A percentile compares a stretch with the other conserved stretches of the same genome.
These are phyloP conservation scores for Rallus crepitans DNA, from an alignment of 2,797 vertebrate species.

Conservation along the genomic window DNA sequence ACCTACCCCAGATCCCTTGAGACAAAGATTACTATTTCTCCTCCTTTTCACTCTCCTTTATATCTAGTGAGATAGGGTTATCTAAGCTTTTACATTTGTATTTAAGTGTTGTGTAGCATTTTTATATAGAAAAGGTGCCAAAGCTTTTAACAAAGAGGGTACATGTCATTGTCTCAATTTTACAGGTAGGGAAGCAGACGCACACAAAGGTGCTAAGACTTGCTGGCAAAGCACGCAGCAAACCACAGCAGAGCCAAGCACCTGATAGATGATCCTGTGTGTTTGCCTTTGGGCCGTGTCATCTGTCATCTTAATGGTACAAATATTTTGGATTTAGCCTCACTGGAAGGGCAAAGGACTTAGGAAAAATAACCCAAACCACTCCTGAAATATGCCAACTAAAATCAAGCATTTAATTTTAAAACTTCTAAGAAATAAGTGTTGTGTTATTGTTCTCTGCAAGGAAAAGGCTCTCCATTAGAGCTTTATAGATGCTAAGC, in stretches of 20 bases:
- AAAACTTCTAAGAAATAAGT: constrained; percentile 53
- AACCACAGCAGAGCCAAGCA: constrained; percentile 39
- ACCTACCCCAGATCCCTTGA: not conserved
- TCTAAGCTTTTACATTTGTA: constrained; percentile 14
- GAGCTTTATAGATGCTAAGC: constrained; percentile 10
- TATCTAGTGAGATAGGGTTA: not conserved
- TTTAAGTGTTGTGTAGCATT: not conserved
- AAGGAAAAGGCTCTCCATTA: constrained; percentile 20
- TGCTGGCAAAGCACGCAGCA: constrained; percentile 45
- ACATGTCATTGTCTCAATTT: constrained; percentile 22
- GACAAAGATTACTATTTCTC: constrained; percentile 1
- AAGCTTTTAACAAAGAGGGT: not conserved
- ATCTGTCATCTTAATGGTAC: constrained; percentile 49
- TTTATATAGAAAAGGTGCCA: not conserved
- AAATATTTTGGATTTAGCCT: constrained; percentile 49
- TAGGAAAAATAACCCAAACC: not conserved
- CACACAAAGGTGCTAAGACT: constrained; percentile 12
- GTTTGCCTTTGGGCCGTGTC: constrained; percentile 52
- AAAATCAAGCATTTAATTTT: constrained; percentile 28
- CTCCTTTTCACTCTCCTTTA: not conserved
- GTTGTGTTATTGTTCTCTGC: not conserved
- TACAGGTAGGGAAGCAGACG: constrained; percentile 40
- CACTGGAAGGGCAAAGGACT: constrained; percentile 12
- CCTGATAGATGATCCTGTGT: constrained; percentile 44
- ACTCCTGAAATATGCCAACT: constrained; percentile 3